A percentile compares a stretch with the other conserved stretches of the same genome.
These are phyloP conservation scores for Thinocorus orbignyianus DNA, from an alignment of 2,113 vertebrate genomes.

Conservation along the genomic window DNA sequence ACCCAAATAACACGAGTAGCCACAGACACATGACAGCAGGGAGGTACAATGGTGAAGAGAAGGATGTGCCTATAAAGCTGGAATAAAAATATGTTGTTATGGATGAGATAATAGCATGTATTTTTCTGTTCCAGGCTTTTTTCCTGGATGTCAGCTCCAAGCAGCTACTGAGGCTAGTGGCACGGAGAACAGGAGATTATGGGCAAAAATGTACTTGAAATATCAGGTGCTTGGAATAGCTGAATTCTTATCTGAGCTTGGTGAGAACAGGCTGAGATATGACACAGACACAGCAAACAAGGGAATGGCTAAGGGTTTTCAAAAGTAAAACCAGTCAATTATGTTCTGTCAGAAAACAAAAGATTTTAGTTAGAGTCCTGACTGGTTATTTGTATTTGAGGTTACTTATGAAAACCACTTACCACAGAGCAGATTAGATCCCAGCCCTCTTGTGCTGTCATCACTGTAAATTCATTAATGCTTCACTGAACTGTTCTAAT, in stretches of 20 bases:
- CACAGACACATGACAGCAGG: background rate
- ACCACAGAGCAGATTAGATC: background rate
- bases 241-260: background rate
- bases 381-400: background rate
- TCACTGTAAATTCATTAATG: slow-evolving; percentile 41
- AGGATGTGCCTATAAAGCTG: background rate
- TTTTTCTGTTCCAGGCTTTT: background rate
- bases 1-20: background rate
- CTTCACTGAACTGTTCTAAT: slow-evolving; percentile 48
- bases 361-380: background rate
- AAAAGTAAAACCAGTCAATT: background rate
- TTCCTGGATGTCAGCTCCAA: background rate
- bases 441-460: background rate
- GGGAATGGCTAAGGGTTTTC: background rate
- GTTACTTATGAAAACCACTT: slow-evolving; percentile 2
- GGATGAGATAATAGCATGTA: background rate
- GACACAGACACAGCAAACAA: background rate
- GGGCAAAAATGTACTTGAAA: background rate
- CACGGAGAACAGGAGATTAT: background rate
- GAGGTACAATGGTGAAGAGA: background rate
- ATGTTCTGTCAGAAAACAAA: background rate
- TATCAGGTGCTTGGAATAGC: background rate
- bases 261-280: background rate
- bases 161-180: background rate
- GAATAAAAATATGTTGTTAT: background rate